Base-by-base conservation (phyloP, 2,113 vertebrate genomes). In the Lathamus discolor region DNA sequence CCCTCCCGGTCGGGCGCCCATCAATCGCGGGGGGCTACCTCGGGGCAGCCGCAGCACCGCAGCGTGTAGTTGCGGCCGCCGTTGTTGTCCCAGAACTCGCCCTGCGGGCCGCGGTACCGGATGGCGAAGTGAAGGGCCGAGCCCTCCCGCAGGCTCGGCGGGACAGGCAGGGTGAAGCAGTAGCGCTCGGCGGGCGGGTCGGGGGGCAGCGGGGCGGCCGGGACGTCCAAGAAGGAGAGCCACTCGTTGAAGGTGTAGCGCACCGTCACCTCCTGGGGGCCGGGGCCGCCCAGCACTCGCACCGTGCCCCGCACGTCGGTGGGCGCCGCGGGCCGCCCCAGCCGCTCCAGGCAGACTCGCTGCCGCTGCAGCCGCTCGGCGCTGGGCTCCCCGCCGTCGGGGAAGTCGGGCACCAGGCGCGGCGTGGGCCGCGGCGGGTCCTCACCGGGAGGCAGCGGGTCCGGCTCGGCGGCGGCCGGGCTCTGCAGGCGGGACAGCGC, bases 51-150 rank as follows among this genome's bases (percentile, higher is more conserved):
- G 80, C 83, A 41, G 28, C 78, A 96, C 14, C 95, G 83, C 85
- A 99, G 95, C 7, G 97, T 98, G 96, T 98, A 99, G 96, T 99
- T 99, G 72, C 94, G 92, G 3, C 98, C 98, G 4, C 85, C 93
- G 96, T 99, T 99, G 97, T 99, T 99, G 97, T 99, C 99, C 99
- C 99, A 99, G 90, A 97, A 98, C 93, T 99, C 99, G 8, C 98
- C 98, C 31, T 94, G 96, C 17, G 95, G 96, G 43, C 96, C 96
- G 87, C 96, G 97, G 96, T 98, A 97, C 94, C 98, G 98, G 68
- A 99, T 84, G 7, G 99, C 99, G 75, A 99, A 98, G 95, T 99
- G 98, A n/a, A 99, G 97, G 6, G 97, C 94, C 7, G 98, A 90
- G 63, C 96, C 91, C 25, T 95, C 88, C 23, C 57, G 44, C 95